phyloP scores from a whole-genome alignment of 2,888 invertebrate genomes.

The Acholoe squamosa region DNA sequence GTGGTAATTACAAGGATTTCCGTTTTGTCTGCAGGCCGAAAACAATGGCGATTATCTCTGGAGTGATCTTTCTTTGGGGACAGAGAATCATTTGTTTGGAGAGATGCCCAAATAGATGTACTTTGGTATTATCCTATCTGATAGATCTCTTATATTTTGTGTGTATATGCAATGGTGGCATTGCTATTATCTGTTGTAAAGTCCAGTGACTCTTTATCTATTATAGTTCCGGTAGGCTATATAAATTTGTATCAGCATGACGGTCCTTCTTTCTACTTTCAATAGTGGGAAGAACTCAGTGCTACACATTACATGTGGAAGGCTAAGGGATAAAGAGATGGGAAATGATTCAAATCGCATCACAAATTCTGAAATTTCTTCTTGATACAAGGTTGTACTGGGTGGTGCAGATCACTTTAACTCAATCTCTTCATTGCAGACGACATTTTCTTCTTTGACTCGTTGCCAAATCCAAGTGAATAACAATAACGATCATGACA shows the following conservation, averaged over 20 bases:
- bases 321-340: neutral
- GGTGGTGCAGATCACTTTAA: constrained; percentile 16
- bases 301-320: neutral
- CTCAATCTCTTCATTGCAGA: neutral
- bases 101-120: neutral
- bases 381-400: neutral
- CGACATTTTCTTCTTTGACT: neutral
- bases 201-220: neutral
- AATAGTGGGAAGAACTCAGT: neutral
- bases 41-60: neutral
- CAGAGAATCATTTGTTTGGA: neutral
- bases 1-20: neutral
- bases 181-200: neutral
- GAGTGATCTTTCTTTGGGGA: neutral
- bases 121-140: neutral
- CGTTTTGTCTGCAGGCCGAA: neutral
- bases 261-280: neutral
- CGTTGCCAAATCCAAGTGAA: neutral
- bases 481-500: constrained; percentile 4
- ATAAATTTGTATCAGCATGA: neutral
- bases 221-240: neutral
- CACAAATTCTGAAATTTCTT: neutral
- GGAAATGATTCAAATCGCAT: neutral
- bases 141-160: neutral
- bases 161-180: neutral